These are phyloP conservation scores for Tenebrosternarchus preto DNA, from an alignment of 2,113 vertebrate species.

Conservation along the genomic window DNA sequence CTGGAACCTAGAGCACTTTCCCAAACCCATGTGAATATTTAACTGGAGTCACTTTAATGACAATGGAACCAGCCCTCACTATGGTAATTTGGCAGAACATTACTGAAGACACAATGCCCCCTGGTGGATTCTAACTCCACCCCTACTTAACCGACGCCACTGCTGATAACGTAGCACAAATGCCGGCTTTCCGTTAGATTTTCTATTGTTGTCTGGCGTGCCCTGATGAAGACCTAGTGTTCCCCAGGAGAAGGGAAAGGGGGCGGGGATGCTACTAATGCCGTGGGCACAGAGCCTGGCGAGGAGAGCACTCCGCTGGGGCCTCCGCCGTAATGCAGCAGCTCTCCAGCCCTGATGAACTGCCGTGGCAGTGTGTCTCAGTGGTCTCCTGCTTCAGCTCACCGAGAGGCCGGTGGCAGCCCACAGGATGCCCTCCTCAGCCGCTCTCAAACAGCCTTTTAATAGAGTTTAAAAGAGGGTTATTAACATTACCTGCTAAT, in stretches of 20 bases:
- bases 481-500: constrained; percentile 98
- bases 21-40: constrained; percentile 74
- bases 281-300: constrained; percentile 42
- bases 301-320: constrained; percentile 62
- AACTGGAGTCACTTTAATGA: constrained; percentile 72
- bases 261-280: constrained; percentile 50
- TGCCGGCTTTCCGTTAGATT: constrained; percentile 41
- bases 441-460: constrained; percentile 86
- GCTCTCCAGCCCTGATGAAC: constrained; percentile 69
- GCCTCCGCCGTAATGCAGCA: constrained; percentile 63
- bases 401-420: constrained; percentile 66
- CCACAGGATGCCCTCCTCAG: constrained; percentile 78
- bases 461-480: constrained; percentile 96
- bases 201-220: constrained; percentile 46
- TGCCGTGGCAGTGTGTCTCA: constrained; percentile 67
- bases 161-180: constrained; percentile 43
- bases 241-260: constrained; percentile 25
- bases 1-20: constrained; percentile 75
- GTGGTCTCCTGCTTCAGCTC: constrained; percentile 62
- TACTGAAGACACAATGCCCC: constrained; percentile 82
- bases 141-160: constrained; percentile 44
- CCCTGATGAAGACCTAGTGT: constrained; percentile 38
- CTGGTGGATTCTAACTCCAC: constrained; percentile 72
- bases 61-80: constrained; percentile 69
- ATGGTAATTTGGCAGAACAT: constrained; percentile 71